These are phyloP conservation scores for Fopius arisanus DNA, from an alignment of 1,140 invertebrate species.

Conservation along the genomic window DNA sequence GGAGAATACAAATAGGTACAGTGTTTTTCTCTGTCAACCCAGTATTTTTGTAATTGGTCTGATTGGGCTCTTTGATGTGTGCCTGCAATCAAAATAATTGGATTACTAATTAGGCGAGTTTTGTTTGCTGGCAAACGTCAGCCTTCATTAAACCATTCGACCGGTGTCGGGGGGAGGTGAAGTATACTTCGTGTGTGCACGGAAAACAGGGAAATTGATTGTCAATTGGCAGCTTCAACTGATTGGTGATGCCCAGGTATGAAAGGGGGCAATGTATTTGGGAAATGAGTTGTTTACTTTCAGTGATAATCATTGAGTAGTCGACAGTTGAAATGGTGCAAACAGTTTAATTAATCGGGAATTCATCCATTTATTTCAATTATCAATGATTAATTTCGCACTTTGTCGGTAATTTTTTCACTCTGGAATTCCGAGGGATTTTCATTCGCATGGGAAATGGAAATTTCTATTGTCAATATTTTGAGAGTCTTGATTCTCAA, in stretches of 20 bases:
- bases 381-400: too few relatives aligned
- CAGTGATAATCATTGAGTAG: not conserved
- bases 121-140: not conserved
- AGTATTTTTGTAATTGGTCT: not conserved
- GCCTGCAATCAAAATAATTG: constrained; percentile 4
- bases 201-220: constrained; percentile 1
- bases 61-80: constrained; percentile 1
- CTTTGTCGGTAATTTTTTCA: too few relatives aligned
- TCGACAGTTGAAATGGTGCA: too few relatives aligned
- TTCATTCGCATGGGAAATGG: too few relatives aligned
- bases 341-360: too few relatives aligned
- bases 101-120: constrained; percentile 4
- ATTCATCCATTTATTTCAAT: too few relatives aligned
- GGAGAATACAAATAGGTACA: too few relatives aligned
- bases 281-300: not conserved
- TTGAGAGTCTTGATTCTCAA: too few relatives aligned
- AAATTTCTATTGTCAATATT: too few relatives aligned
- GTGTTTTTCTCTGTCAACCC: not conserved
- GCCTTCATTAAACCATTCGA: constrained; percentile 1
- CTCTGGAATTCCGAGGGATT: too few relatives aligned
- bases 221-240: not conserved
- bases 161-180: not conserved
- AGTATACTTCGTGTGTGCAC: not conserved
- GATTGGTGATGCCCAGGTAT: not conserved
- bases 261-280: not conserved